Evolutionary conservation across 2,113 vertebrate species (phyloP).

Genomic region (Ailuropoda melanoleuca): DNA sequence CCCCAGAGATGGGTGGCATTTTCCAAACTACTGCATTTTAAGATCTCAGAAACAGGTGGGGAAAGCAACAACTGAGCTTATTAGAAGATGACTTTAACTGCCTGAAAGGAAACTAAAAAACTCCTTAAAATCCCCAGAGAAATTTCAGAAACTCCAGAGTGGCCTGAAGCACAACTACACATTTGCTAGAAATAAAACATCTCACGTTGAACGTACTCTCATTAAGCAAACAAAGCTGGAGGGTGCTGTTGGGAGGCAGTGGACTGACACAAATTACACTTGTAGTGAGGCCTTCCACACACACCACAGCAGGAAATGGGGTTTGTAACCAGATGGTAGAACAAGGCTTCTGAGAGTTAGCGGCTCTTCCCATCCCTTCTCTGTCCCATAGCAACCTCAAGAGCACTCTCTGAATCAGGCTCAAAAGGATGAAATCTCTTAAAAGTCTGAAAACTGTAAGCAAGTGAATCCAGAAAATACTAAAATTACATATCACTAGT

Average conservation of each 20-base stretch:
- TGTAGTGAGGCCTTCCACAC: neutral
- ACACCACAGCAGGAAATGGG: neutral
- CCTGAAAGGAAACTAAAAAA: slow-evolving; percentile 40
- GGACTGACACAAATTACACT: neutral
- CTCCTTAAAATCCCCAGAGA: slow-evolving; percentile 44
- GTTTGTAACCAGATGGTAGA: neutral
- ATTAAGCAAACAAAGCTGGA: neutral
- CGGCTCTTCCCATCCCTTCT: neutral
- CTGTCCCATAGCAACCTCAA: neutral
- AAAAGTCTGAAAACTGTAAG: neutral
- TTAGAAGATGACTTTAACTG: slow-evolving; percentile 35
- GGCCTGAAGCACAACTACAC: neutral
- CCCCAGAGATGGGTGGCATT: neutral
- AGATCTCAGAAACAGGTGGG: neutral
- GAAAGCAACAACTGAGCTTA: neutral
- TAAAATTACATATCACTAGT: neutral
- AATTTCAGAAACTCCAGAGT: neutral
- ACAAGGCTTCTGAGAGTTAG: neutral
- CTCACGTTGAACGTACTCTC: neutral
- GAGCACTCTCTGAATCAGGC: neutral
- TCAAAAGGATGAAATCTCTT: slow-evolving; percentile 4
- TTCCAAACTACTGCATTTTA: neutral
- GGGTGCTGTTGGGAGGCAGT: neutral
- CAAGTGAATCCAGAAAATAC: neutral
- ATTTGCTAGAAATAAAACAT: neutral